These are phyloP conservation scores for Staurois parvus DNA, from an alignment of 2,797 vertebrate species.

Conservation along the genomic window DNA sequence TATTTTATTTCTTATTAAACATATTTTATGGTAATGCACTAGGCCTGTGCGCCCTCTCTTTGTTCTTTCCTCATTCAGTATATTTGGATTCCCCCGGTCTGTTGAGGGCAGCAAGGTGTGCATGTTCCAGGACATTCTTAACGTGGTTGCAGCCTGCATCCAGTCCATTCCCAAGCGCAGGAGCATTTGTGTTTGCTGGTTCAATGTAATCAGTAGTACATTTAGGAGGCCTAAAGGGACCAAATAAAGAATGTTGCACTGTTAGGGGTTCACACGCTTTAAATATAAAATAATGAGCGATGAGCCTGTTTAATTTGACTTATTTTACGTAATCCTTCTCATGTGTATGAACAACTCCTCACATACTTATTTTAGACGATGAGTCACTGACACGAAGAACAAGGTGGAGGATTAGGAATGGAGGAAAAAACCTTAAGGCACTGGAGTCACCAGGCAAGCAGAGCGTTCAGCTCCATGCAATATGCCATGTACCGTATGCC, in stretches of 20 bases:
- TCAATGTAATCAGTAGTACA: too few relatives aligned
- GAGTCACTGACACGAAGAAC: background rate
- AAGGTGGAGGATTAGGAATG: background rate
- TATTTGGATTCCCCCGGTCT: too few relatives aligned
- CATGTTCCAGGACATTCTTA: too few relatives aligned
- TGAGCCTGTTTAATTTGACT: background rate
- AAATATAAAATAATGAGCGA: background rate
- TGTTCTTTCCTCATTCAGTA: too few relatives aligned
- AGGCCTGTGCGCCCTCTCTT: too few relatives aligned
- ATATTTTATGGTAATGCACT: too few relatives aligned
- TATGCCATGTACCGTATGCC: conserved; percentile 18
- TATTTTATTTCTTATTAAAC: too few relatives aligned
- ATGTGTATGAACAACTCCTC: background rate
- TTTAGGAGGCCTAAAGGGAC: too few relatives aligned
- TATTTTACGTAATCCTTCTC: background rate
- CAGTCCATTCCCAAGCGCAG: too few relatives aligned
- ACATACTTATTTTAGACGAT: background rate
- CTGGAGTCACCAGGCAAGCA: background rate
- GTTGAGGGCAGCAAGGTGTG: too few relatives aligned
- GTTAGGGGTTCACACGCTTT: background rate
- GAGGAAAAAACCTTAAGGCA: background rate
- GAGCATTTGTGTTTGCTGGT: too few relatives aligned
- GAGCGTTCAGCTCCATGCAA: background rate
- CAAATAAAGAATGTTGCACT: background rate
- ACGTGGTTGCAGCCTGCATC: too few relatives aligned